Percentiles rank a stretch among this genome's conserved stretches.
Conservation (phyloP, 2,797 vertebrate genomes). For the Gallinago nigripennis region DNA sequence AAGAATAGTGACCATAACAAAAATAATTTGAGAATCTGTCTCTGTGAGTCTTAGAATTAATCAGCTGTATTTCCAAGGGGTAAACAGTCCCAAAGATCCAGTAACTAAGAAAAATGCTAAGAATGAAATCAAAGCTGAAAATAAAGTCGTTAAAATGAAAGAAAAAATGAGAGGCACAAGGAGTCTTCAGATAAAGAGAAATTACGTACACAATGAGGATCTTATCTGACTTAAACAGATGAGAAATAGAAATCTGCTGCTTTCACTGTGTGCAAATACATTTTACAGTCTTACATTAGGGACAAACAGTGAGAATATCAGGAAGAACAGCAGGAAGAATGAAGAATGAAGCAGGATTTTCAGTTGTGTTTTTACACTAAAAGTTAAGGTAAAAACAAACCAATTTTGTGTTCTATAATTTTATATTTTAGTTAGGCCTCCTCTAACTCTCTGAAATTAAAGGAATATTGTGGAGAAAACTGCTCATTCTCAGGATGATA, state of each 20-base stretch:
- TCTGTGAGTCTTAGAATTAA: slow-evolving; percentile 21
- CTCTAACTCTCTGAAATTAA: no score
- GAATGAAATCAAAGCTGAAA: slow-evolving; percentile 64
- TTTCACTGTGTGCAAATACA: background rate
- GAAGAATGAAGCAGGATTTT: background rate
- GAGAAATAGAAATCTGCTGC: slow-evolving; percentile 48
- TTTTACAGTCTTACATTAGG: background rate
- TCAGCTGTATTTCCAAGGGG: background rate
- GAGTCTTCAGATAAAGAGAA: slow-evolving; percentile 52
- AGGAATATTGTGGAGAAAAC: no score
- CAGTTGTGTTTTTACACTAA: background rate
- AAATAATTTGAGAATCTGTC: slow-evolving; percentile 8
- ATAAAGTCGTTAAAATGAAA: slow-evolving; percentile 66
- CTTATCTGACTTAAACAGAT: slow-evolving; percentile 60
- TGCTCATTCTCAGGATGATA: no score
- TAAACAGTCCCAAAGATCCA: slow-evolving; percentile 22
- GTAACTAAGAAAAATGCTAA: slow-evolving; percentile 53
- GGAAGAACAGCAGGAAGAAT: background rate
- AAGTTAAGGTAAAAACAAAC: background rate
- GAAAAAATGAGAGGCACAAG: slow-evolving; percentile 37
- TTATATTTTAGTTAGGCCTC: no score
- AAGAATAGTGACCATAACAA: background rate
- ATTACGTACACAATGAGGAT: slow-evolving; percentile 35
- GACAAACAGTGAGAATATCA: background rate
- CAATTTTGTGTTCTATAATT: no score